Evolutionary conservation across 2,113 vertebrate genomes (phyloP).

Genomic region (Dolichotis patagonum): DNA sequence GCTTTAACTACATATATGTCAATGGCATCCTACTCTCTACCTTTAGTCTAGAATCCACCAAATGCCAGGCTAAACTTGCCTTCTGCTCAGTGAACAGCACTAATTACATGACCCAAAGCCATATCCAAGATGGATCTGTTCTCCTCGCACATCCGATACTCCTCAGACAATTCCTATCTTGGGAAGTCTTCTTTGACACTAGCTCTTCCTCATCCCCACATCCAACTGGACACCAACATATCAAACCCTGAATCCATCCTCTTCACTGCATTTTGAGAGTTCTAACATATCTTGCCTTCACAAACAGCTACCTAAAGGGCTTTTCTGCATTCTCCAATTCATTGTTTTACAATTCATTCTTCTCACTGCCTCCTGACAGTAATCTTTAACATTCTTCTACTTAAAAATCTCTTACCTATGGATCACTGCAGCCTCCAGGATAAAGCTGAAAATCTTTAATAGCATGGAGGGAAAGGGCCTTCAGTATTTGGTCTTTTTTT

Average conservation of each 20-base stretch:
- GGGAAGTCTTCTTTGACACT: not conserved
- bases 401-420: not conserved
- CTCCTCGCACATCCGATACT: not conserved
- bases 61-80: not conserved
- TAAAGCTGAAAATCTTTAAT: slow-evolving; percentile 6
- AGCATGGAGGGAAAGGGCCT: not conserved
- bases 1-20: not conserved
- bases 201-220: not conserved
- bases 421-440: not conserved
- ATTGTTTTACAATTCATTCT: not conserved
- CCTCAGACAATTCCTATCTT: not conserved
- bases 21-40: not conserved
- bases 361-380: not conserved
- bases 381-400: not conserved
- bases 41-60: not conserved
- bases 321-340: not conserved
- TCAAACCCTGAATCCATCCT: not conserved
- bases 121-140: not conserved
- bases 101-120: not conserved
- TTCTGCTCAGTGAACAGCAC: not conserved
- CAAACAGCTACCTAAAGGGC: not conserved
- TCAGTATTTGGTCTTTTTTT: not conserved
- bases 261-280: not conserved
- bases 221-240: not conserved
- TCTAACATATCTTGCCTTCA: not conserved